A percentile compares a stretch with the other conserved stretches of the same genome.
Conservation (phyloP, 2,888 invertebrate genomes). For the Alitta virens region DNA sequence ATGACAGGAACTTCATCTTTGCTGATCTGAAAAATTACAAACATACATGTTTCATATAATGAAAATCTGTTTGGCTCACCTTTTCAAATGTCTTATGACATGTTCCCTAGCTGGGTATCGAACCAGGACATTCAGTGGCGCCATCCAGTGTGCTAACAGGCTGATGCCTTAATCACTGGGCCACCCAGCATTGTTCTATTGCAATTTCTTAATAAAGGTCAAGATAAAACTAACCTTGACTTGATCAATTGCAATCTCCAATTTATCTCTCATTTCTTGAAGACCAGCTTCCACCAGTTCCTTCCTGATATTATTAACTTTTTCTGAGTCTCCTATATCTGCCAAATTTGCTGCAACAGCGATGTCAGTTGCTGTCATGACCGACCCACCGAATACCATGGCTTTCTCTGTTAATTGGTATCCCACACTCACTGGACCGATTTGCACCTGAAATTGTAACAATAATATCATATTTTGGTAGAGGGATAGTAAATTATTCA, state of each 20-base stretch:
- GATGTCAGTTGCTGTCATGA: constrained; percentile 47
- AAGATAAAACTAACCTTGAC: constrained; percentile 30
- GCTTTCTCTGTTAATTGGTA: constrained; percentile 39
- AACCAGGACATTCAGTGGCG: too few species aligned
- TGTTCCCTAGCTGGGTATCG: too few species aligned
- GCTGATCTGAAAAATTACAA: constrained; percentile 19
- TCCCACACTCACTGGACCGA: constrained; percentile 52
- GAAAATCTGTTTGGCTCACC: too few species aligned
- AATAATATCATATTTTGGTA: too few species aligned
- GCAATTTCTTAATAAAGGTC: too few species aligned
- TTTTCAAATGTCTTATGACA: too few species aligned
- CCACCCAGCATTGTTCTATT: too few species aligned
- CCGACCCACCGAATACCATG: constrained; percentile 35
- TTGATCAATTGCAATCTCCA: constrained; percentile 41
- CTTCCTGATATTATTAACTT: constrained; percentile 29
- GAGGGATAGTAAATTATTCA: too few species aligned
- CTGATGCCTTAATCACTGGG: too few species aligned
- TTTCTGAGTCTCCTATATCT: constrained; percentile 31
- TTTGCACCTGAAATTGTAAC: constrained; percentile 7
- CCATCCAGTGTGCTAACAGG: too few species aligned
- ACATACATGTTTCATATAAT: too few species aligned
- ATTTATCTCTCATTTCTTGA: constrained; percentile 33
- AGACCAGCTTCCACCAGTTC: constrained; percentile 30
- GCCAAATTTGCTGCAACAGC: constrained; percentile 43
- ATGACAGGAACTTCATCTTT: constrained; percentile 39